Evolutionary conservation across 2,888 invertebrate genomes (phyloP).

Genomic region (Xestia c-nigrum): DNA sequence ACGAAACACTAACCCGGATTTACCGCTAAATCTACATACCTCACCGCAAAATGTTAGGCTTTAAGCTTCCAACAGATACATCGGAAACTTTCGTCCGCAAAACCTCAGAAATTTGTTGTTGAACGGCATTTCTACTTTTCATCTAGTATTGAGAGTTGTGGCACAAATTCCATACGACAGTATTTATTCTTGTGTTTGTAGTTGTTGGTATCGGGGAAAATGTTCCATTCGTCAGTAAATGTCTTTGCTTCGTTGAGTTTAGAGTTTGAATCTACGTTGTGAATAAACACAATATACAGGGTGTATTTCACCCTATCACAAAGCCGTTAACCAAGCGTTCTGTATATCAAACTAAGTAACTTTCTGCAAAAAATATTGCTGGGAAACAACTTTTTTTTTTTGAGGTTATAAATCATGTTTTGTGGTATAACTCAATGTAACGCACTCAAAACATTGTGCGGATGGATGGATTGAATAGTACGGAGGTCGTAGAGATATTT

Average conservation of each 20-base stretch:
- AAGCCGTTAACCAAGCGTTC: too few species aligned
- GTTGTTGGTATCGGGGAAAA: conserved; percentile 58
- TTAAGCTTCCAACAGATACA: conserved; percentile 43
- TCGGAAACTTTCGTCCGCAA: conserved; percentile 39
- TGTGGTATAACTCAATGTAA: too few species aligned
- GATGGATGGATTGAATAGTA: too few species aligned
- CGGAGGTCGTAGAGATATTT: too few species aligned
- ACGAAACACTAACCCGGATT: conserved; percentile 20
- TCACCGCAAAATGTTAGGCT: conserved; percentile 37
- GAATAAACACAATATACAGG: too few species aligned
- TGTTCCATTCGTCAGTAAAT: conserved; percentile 40
- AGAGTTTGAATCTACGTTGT: conserved; percentile 14
- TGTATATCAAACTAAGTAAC: too few species aligned
- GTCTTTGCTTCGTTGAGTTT: conserved; percentile 51
- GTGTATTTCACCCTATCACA: too few species aligned
- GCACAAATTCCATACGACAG: conserved; percentile 67
- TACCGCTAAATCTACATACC: conserved; percentile 36
- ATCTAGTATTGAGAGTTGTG: conserved; percentile 45
- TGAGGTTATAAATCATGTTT: too few species aligned
- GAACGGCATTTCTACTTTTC: conserved; percentile 40
- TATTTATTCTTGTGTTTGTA: conserved; percentile 56
- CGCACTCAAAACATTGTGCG: too few species aligned
- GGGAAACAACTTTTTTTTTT: too few species aligned
- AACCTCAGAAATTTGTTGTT: conserved; percentile 46
- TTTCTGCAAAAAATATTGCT: too few species aligned